Conservation (phyloP, 2,113 vertebrate species). For the Pycnonotus jocosus region DNA sequence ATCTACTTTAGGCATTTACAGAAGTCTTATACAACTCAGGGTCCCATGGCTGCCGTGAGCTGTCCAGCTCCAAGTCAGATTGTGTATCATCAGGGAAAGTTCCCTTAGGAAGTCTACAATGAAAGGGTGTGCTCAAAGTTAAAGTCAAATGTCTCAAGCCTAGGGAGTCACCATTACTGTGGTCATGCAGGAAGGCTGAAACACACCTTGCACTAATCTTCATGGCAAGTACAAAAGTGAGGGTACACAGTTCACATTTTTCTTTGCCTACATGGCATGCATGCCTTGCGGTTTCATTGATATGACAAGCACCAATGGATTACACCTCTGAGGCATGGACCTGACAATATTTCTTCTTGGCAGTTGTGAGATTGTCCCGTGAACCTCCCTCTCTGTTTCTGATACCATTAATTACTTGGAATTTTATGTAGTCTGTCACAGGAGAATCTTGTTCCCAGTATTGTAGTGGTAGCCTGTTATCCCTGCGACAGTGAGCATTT, state of each 20-base stretch:
- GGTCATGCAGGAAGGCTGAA: neutral
- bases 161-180: neutral
- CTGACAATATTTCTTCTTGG: neutral
- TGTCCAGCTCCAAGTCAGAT: neutral
- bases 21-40: neutral
- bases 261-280: neutral
- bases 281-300: neutral
- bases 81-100: neutral
- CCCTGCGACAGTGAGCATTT: neutral
- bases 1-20: neutral
- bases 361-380: neutral
- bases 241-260: neutral
- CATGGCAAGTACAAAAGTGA: neutral
- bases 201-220: neutral
- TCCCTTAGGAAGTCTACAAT: neutral
- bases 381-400: neutral
- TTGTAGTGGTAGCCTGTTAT: neutral
- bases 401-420: neutral
- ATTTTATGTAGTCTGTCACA: neutral
- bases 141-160: neutral
- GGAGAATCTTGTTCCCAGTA: neutral
- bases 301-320: neutral
- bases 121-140: neutral
- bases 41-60: neutral
- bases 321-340: neutral